A percentile compares a stretch with the other conserved stretches of the same genome.
Evolutionary conservation across 2,888 invertebrate species (phyloP).

Genomic region (Agapetus fuscipes): DNA sequence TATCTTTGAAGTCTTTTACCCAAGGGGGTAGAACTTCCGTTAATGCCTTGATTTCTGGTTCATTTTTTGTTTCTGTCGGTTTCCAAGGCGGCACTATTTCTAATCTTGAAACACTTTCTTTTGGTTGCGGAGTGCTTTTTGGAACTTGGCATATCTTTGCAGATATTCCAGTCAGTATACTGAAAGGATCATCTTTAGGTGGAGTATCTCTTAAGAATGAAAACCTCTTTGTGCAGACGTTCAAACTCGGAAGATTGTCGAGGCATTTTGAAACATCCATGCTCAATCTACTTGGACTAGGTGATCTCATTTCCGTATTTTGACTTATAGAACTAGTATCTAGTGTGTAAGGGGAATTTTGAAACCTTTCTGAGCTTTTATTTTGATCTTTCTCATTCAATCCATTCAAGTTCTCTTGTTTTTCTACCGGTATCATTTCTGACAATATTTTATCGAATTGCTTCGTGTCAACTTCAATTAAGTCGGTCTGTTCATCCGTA

Average conservation of each 20-base stretch:
- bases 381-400: too few relatives aligned
- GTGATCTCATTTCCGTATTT: not conserved
- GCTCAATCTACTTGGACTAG: not conserved
- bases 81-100: conserved; percentile 17
- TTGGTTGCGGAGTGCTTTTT: not conserved
- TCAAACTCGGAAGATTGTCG: conserved; percentile 18
- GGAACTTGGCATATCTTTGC: conserved; percentile 15
- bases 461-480: conserved; percentile 18
- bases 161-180: conserved; percentile 25
- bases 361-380: not conserved
- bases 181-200: conserved; percentile 41
- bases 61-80: too few relatives aligned
- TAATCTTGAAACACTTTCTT: conserved; percentile 3
- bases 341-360: not conserved
- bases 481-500: not conserved
- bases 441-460: conserved; percentile 9
- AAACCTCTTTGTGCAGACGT: conserved; percentile 20
- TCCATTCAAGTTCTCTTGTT: not conserved
- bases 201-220: conserved; percentile 31
- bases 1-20: not conserved
- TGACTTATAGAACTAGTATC: too few relatives aligned
- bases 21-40: too few relatives aligned
- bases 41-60: too few relatives aligned
- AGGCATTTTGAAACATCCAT: conserved; percentile 13
- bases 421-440: not conserved